Evolutionary conservation across 2,113 vertebrate genomes (phyloP), one percentile per base, ranked within the genome.

Genomic region (Vireo altiloquus): DNA sequence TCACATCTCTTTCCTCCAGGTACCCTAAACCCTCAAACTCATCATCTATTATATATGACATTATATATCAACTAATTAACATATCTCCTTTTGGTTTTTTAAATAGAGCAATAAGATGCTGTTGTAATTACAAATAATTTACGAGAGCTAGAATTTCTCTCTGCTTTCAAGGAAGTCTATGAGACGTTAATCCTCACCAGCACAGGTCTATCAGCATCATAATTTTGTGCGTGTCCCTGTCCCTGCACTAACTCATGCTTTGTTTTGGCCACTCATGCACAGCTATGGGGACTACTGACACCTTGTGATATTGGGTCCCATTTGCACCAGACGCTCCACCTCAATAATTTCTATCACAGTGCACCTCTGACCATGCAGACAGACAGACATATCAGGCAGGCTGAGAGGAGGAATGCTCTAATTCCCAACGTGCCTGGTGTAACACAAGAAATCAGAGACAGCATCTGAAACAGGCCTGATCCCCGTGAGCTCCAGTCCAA

Each of bases 371-470:
- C 18, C 18, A 10, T 8, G 11, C 42, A 30, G 20, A 75, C 15
- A 28, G 19, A 75, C 82, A 65, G n/a, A 54, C 15, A 42, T 13
- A 42, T 14, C 4, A 6, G 13, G 10, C 9, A 75, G 46, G 42
- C 40, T 40, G 37, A 57, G 20, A 56, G 60, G 13, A 72, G 7
- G 37, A 54, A 52, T 60, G 19, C 30, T 54, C 14, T 30, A 61
- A 44, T 35, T 8, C n/a, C 22, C 72, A 66, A 4, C 0, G 0
- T 11, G 10, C 11, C 35, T 75, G 44, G 6, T 0, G 0, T 12
- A 69, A 59, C 47, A 33, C 28, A 42, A 63, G 54, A 53, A 84
- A 35, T 13, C n/a, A 89, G 42, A 50, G 60, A 40, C 6, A 70
- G 33, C 23, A 19, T 18, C 64, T n/a, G n/a, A 74, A 80, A 66